phyloP scores from a whole-genome alignment of 1,140 invertebrate species.

The Monochamus saltuarius region DNA sequence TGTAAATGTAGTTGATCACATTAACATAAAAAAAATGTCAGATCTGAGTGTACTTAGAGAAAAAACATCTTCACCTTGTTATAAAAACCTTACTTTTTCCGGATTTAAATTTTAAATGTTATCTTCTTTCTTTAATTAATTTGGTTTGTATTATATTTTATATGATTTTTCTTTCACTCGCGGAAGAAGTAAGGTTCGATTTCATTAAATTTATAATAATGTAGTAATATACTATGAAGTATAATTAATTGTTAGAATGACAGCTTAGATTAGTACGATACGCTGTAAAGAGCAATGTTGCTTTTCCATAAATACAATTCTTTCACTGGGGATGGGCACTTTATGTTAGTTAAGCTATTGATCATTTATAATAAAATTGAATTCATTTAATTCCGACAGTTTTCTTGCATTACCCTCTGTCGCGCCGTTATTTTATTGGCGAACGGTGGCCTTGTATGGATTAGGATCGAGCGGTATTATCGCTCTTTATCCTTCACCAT shows the following conservation, averaged over 20 bases:
- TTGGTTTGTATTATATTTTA: constrained; percentile 19
- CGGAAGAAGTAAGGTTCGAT: constrained; percentile 36
- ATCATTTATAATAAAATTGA: constrained; percentile 52
- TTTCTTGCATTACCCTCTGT: no score
- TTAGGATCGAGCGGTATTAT: no score
- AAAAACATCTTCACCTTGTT: constrained; percentile 29
- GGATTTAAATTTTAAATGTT: constrained; percentile 18
- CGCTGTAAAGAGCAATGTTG: constrained; percentile 52
- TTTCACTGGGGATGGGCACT: constrained; percentile 53
- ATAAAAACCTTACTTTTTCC: constrained; percentile 22
- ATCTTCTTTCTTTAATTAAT: constrained; percentile 7
- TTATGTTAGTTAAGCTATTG: constrained; percentile 53
- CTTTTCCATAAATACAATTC: constrained; percentile 44
- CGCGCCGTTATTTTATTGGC: no score
- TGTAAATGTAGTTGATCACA: constrained; percentile 15
- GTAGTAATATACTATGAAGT: constrained; percentile 44
- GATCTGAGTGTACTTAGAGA: constrained; percentile 44
- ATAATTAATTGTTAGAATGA: constrained; percentile 51
- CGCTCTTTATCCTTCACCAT: no score
- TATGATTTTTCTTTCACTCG: constrained; percentile 12
- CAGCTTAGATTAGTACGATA: constrained; percentile 47
- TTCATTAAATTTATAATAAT: constrained; percentile 44
- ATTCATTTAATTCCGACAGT: constrained; percentile 10
- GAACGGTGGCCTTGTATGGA: no score
- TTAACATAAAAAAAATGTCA: constrained; percentile 27